Evolutionary conservation across 1,140 invertebrate genomes (phyloP), one percentile per base, ranked within the genome.

Genomic region (Prorops nasuta): DNA sequence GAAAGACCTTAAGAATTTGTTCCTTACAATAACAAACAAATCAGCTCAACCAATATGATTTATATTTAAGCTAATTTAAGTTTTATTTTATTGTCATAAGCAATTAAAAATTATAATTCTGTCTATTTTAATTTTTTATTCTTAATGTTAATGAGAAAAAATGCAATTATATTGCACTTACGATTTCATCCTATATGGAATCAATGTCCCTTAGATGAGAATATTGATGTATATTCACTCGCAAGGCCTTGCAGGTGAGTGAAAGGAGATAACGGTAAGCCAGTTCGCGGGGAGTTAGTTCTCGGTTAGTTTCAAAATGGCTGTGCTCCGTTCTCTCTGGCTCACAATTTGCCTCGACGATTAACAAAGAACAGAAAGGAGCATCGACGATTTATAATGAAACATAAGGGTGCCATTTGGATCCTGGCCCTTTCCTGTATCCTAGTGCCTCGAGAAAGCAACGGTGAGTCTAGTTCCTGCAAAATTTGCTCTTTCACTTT

Each of bases 271-370:
- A 31, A 22, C 44, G 40, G 54, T 17, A 34, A 53, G 48, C 49
- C 40, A 49, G 47, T 44, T 34, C 17, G 42, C n/a, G 41, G 34
- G 36, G 37, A 24, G 31, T 24, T 56, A 50, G 54, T 52, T 19
- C 31, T 28, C 15, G 47, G 38, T 60, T 62, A 57, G 52, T 67
- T 63, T 46, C 71, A 74, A 72, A 60, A 72, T 74, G 70, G 70
- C 71, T 59, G 70, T 64, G 60, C 54, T 21, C 39, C 36, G 14
- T 36, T 34, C 46, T 15, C 35, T n/a, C 15, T 7, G 9, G 14
- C 4, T n/a, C 34, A n/a, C 14, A 9, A 22, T 41, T 20, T 17
- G 3, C 22, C 17, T 41, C 20, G 21, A 42, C n/a, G 40, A 31
- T 16, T 12, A n/a, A 31, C 3, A 38, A 7, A 18, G 7, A 19